Evolutionary conservation across 2,888 invertebrate genomes (phyloP).

Genomic region (Ennomos erosarius): DNA sequence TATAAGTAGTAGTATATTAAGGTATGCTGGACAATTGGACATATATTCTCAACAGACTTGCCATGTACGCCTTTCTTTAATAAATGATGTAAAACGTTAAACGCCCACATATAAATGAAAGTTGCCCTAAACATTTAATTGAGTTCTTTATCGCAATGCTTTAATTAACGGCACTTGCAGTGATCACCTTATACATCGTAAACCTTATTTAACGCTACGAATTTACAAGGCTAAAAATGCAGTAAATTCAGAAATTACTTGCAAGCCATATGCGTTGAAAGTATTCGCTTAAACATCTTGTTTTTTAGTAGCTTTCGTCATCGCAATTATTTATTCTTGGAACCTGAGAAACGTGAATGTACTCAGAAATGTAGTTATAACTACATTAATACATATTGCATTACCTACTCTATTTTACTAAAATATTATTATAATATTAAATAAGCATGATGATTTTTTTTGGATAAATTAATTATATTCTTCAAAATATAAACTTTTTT

Average conservation of each 20-base stretch:
- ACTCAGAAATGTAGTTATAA: neutral
- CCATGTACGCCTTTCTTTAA: no score
- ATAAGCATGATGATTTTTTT: no score
- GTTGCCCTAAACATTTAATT: constrained; percentile 16
- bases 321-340: constrained; percentile 19
- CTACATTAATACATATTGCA: no score
- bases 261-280: constrained; percentile 3
- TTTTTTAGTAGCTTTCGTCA: constrained; percentile 19
- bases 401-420: no score
- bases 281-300: constrained; percentile 9
- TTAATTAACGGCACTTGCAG: constrained; percentile 37
- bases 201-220: constrained; percentile 32
- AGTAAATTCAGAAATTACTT: constrained; percentile 15
- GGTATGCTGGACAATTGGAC: no score
- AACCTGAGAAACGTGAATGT: constrained; percentile 9
- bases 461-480: no score
- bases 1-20: no score
- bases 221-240: constrained; percentile 9
- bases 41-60: no score
- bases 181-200: constrained; percentile 39
- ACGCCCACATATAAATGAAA: constrained; percentile 7
- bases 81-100: no score
- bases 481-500: no score
- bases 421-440: no score
- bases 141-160: constrained; percentile 27